These are phyloP conservation scores for Burhinus bistriatus DNA, from an alignment of 2,113 vertebrate genomes.

Conservation along the genomic window DNA sequence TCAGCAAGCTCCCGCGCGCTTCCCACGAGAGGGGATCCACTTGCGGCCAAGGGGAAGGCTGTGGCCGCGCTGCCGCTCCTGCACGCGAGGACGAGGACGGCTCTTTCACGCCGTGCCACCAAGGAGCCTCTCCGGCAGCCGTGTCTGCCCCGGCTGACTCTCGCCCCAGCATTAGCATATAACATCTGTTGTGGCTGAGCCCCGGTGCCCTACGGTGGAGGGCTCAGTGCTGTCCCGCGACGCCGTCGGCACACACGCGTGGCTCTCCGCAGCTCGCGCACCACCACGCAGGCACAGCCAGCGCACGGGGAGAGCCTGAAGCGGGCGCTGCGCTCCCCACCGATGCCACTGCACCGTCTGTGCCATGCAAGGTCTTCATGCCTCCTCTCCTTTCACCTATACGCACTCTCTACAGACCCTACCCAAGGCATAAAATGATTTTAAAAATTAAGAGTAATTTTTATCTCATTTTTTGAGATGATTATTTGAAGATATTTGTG, in stretches of 20 bases:
- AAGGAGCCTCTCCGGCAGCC: background rate
- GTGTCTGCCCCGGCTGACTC: background rate
- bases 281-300: fast-evolving
- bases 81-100: fast-evolving
- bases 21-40: background rate
- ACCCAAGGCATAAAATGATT: too few species aligned
- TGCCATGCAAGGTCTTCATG: fast-evolving
- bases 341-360: fast-evolving
- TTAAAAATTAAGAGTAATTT: background rate
- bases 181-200: background rate
- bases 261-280: fast-evolving
- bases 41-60: background rate
- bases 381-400: background rate
- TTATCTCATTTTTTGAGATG: background rate
- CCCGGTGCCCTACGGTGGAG: fast-evolving
- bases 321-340: fast-evolving
- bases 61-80: fast-evolving
- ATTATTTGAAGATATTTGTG: background rate
- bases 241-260: background rate
- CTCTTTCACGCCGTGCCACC: background rate
- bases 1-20: fast-evolving
- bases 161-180: background rate
- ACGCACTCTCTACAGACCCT: fast-evolving
- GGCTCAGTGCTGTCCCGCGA: fast-evolving
- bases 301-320: fast-evolving